Conservation (phyloP, 2,797 vertebrate genomes). For the Smutsia gigantea region DNA sequence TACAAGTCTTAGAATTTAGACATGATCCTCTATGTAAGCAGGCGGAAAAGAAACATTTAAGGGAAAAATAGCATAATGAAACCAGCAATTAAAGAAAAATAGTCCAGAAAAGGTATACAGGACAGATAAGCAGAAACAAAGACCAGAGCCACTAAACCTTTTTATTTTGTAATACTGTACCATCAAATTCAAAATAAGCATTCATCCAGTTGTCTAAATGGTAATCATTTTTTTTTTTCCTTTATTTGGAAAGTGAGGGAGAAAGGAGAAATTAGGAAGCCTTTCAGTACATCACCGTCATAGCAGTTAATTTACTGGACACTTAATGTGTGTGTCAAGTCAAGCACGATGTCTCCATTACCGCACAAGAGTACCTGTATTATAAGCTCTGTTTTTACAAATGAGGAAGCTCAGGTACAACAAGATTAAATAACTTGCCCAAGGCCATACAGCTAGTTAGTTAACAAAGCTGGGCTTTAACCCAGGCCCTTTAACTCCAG, state of each 20-base stretch:
- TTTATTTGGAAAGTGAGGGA: background rate
- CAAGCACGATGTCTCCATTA: background rate
- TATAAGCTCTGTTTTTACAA: background rate
- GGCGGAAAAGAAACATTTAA: background rate
- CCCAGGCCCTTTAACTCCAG: background rate
- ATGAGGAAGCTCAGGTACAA: background rate
- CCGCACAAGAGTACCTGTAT: background rate
- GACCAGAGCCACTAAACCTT: background rate
- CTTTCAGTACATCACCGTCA: background rate
- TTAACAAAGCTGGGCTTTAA: background rate
- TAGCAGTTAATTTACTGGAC: background rate
- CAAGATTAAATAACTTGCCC: background rate
- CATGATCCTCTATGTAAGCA: background rate
- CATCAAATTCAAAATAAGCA: background rate
- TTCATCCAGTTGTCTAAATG: background rate
- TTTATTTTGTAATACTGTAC: background rate
- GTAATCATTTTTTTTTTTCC: background rate
- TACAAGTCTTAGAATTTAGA: background rate
- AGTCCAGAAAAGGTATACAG: background rate
- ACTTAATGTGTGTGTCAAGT: background rate
- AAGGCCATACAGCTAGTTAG: background rate
- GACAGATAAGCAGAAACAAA: background rate
- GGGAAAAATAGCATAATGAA: background rate
- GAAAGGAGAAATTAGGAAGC: background rate
- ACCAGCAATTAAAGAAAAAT: background rate